Percentiles rank a stretch among this genome's conserved stretches.
Conservation (phyloP, 2,113 vertebrate species). For the Ceyx margarethae region DNA sequence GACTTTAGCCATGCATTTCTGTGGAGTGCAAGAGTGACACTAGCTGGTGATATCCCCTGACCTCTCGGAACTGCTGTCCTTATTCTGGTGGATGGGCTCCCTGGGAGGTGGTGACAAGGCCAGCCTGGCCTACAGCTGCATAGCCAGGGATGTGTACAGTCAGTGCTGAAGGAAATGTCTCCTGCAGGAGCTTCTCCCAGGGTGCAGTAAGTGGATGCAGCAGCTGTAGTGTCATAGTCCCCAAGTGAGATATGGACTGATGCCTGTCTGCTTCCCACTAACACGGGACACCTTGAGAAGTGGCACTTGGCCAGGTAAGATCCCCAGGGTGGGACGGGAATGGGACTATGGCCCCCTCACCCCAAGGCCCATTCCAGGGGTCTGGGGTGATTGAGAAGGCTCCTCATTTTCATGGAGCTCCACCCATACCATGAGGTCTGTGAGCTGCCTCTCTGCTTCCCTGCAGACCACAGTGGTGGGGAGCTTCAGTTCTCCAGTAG, state of each 20-base stretch:
- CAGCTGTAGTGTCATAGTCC: not conserved
- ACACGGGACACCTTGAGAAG: not conserved
- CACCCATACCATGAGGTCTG: not conserved
- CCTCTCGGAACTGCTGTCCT: rapidly evolving
- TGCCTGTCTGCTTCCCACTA: not conserved
- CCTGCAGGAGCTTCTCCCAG: not conserved
- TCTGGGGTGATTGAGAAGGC: not conserved
- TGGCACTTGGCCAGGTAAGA: not conserved
- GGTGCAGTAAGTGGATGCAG: not conserved
- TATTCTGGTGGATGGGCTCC: not conserved
- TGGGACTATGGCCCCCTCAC: not conserved
- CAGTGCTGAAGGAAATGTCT: not conserved
- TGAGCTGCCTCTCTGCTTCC: not conserved
- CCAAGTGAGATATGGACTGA: not conserved
- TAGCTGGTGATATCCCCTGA: not conserved
- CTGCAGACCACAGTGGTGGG: not conserved
- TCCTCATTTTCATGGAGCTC: not conserved
- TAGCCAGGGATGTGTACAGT: not conserved
- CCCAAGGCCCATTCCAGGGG: not conserved
- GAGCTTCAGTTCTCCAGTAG: not conserved
- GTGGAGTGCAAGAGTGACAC: not conserved
- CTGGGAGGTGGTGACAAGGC: not conserved
- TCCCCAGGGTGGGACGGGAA: not conserved
- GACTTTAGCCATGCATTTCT: rapidly evolving
- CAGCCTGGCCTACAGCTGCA: not conserved